Percentiles rank a stretch among this genome's conserved stretches.
Conservation (phyloP, 2,113 vertebrate genomes). For the Hypanus sabinus region DNA sequence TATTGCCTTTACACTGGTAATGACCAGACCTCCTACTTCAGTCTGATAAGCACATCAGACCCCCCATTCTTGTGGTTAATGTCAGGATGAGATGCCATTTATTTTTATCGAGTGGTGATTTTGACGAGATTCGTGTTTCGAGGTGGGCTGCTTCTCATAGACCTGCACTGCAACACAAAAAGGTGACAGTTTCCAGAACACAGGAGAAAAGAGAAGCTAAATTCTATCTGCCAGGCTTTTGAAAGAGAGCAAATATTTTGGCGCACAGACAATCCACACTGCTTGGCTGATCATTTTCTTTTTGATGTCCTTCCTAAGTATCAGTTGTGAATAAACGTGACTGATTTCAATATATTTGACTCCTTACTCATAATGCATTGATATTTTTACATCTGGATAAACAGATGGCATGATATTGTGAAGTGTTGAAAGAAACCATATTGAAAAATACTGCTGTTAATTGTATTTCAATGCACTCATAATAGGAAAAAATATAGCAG, state of each 20-base stretch:
- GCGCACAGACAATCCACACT: background rate
- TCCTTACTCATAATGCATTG: background rate
- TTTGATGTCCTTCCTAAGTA: slow-evolving; percentile 7
- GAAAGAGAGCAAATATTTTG: background rate
- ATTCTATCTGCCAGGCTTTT: background rate
- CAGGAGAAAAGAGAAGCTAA: background rate
- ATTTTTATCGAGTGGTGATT: slow-evolving; percentile 16
- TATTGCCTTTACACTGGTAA: slow-evolving; percentile 25
- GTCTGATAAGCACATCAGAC: slow-evolving; percentile 31
- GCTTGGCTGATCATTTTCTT: background rate
- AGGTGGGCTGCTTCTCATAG: slow-evolving; percentile 18
- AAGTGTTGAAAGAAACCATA: background rate
- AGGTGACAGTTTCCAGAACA: background rate
- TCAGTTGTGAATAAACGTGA: background rate
- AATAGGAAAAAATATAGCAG: background rate
- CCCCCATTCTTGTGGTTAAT: slow-evolving; percentile 18
- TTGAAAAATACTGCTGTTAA: background rate
- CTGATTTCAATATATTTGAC: background rate
- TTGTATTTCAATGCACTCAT: background rate
- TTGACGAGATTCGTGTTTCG: slow-evolving; percentile 20
- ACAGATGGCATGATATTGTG: background rate
- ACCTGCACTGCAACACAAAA: background rate
- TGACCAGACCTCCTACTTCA: slow-evolving; percentile 31
- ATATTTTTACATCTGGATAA: background rate
- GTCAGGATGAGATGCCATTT: background rate